Base-by-base conservation (phyloP, 2,888 invertebrate species). In the Anthophora plumipes region DNA sequence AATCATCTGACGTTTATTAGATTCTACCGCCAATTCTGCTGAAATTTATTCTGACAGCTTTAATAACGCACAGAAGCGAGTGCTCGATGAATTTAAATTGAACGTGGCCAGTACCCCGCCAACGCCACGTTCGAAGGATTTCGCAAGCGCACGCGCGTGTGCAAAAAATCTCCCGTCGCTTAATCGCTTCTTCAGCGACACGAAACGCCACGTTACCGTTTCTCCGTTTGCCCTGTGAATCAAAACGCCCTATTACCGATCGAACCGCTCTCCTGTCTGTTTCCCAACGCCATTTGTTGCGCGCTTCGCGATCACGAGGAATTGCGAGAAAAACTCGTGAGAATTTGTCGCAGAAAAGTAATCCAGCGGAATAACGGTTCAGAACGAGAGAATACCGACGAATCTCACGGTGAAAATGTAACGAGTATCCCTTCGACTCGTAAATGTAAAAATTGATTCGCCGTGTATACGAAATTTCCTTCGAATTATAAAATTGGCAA, bases 11-110 rank as follows among this genome's bases (percentile, higher is more conserved):
- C 68, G 67, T 77, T 77, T 68, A 78, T 68, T 77, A 77, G 59
- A 78, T 77, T 55, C 55, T 67, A 61, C 48, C 52, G 77, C 68
- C 79, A 68, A 67, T 77, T 68, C 79, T 17, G 22, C 31, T 39
- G 61, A 61, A 77, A 78, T 78, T 78, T 69, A 78, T 69, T 63
- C 78, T 61, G 69, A 63, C 78, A 68, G 80, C 63, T 79, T 78
- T 69, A 79, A 79, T 79, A 79, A 79, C 70, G 68, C 20, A 22
- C 31, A 31, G 31, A 41, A 31, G 54, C 68, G 69, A 20, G 25
- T 59, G 50, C 63, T 37, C 50, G 80, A 78, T 78, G 70, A 78
- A 79, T 78, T 69, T 63, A 61, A 79, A 78, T 78, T 46, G 57
- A 63, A 63, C 59, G 31, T 63, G 12, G 25, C 61, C 31, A 17